Percentiles rank a stretch among this genome's conserved stretches.
Conservation (phyloP, 2,113 vertebrate genomes). For the Irena cyanogastra region DNA sequence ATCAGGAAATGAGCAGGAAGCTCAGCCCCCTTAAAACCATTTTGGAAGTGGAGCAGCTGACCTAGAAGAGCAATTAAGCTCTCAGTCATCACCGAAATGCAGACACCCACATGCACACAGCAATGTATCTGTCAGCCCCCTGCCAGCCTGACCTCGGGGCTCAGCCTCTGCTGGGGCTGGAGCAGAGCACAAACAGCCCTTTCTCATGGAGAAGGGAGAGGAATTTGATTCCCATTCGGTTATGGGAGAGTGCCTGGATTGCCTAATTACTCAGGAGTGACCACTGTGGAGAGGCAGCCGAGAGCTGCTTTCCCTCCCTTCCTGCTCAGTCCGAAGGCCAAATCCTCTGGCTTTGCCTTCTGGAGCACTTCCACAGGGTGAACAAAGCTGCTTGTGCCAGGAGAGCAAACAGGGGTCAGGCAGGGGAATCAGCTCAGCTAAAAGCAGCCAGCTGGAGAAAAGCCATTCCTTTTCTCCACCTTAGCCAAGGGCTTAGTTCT, state of each 20-base stretch:
- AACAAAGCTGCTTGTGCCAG: neutral
- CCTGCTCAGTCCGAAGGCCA: neutral
- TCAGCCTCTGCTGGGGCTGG: neutral
- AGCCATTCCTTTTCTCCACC: constrained; percentile 7
- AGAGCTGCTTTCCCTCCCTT: neutral
- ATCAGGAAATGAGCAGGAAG: constrained; percentile 18
- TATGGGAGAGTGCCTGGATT: neutral
- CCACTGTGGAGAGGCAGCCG: accelerated
- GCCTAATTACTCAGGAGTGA: neutral
- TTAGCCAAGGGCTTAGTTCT: neutral
- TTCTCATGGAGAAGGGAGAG: neutral
- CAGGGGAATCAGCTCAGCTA: neutral
- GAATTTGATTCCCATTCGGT: neutral
- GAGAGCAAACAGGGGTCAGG: neutral
- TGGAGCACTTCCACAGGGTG: neutral
- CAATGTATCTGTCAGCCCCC: neutral
- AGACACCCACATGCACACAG: neutral
- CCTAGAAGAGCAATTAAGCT: neutral
- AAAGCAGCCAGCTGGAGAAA: constrained; percentile 28
- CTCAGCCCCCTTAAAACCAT: neutral
- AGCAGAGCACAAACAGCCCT: neutral
- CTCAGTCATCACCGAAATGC: neutral
- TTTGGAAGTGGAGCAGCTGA: constrained; percentile 5
- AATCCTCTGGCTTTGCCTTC: neutral
- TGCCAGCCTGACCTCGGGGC: neutral